These are phyloP conservation scores for Agelas oroides DNA, from an alignment of 37 sponge, comb jelly and placozoan species.

Conservation along the genomic window DNA sequence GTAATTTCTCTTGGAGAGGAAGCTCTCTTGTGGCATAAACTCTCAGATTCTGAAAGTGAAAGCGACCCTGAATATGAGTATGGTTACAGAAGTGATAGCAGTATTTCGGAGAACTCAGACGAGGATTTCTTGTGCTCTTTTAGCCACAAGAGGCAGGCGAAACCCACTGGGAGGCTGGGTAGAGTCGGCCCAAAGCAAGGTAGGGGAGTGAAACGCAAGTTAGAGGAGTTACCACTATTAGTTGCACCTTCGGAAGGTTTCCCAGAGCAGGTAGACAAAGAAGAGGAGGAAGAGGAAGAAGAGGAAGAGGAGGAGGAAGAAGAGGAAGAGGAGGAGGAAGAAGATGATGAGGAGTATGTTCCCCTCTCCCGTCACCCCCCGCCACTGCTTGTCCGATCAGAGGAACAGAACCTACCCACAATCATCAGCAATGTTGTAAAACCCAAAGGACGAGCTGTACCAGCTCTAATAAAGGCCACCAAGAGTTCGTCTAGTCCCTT, in stretches of 20 bases:
- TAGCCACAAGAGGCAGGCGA: slow-evolving; percentile 11
- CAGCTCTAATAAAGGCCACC: too few relatives aligned
- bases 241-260: background rate
- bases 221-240: background rate
- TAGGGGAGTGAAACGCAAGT: background rate
- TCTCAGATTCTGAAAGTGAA: slow-evolving; percentile 28
- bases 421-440: too few relatives aligned
- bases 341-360: too few relatives aligned
- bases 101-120: slow-evolving; percentile 23
- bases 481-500: too few relatives aligned
- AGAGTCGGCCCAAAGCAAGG: background rate
- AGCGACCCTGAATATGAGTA: background rate
- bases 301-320: slow-evolving; percentile 3
- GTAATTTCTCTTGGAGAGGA: slow-evolving; percentile 24
- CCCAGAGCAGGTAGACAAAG: background rate
- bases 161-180: background rate
- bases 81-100: slow-evolving; percentile 18
- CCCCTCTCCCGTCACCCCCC: too few relatives aligned
- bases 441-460: too few relatives aligned
- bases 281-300: background rate
- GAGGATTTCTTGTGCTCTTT: slow-evolving; percentile 31
- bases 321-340: background rate
- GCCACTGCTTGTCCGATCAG: too few relatives aligned
- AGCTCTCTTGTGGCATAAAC: slow-evolving; percentile 32
- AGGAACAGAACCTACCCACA: too few relatives aligned